phyloP scores from a whole-genome alignment of 2,888 invertebrate species.

The Thereva nobilitata region DNA sequence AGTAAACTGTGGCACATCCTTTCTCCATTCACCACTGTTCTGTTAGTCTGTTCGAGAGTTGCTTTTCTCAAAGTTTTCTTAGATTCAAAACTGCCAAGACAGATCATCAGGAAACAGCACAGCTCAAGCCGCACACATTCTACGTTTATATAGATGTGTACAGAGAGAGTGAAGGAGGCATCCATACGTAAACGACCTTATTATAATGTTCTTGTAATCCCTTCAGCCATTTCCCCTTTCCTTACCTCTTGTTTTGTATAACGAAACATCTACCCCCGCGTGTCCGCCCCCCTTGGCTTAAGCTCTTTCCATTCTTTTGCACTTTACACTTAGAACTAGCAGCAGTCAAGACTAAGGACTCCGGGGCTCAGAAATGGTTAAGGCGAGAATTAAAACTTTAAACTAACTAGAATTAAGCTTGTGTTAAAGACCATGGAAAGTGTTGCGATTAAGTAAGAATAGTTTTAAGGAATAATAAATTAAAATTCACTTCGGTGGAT shows the following conservation, averaged over 20 bases:
- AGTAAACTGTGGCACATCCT: neutral
- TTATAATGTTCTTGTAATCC: slow-evolving; percentile 33
- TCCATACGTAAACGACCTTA: slow-evolving; percentile 36
- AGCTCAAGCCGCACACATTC: too few relatives aligned
- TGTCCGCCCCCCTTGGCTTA: neutral
- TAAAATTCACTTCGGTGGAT: slow-evolving; percentile 39
- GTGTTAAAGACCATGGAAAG: slow-evolving; percentile 40
- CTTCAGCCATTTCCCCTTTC: slow-evolving; percentile 9
- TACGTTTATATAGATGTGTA: too few relatives aligned
- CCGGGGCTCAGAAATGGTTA: slow-evolving; percentile 30
- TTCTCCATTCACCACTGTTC: neutral
- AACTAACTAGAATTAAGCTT: slow-evolving; percentile 40
- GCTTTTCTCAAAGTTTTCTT: neutral
- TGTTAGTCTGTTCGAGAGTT: slow-evolving; percentile 9
- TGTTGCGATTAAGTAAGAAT: slow-evolving; percentile 41
- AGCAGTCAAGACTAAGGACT: too few relatives aligned
- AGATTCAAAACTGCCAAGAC: neutral
- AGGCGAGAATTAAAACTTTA: slow-evolving; percentile 42
- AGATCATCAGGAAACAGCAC: slow-evolving; percentile 12
- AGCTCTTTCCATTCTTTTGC: slow-evolving; percentile 31
- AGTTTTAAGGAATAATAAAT: slow-evolving; percentile 43
- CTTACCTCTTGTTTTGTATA: slow-evolving; percentile 7
- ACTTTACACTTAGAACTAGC: slow-evolving; percentile 32
- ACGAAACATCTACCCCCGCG: slow-evolving; percentile 1
- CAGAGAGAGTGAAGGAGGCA: neutral